Percentiles rank a stretch among this genome's conserved stretches.
Evolutionary conservation across 2,888 invertebrate species (phyloP).

Genomic region (Xestia c-nigrum): DNA sequence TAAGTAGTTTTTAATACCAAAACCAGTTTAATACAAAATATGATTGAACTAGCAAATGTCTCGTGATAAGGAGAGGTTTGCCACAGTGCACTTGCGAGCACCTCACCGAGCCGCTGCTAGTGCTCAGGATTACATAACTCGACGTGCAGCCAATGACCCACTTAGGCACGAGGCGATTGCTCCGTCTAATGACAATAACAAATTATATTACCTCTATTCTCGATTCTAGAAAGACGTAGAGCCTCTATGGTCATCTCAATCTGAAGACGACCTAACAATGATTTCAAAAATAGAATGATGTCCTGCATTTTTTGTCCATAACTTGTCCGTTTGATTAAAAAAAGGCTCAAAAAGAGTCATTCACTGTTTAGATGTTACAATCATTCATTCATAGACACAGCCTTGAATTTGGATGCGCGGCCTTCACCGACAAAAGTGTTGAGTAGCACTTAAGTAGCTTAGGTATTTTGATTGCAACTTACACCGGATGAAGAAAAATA

Average conservation of each 20-base stretch:
- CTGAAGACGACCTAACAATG: neutral
- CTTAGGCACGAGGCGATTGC: slow-evolving; percentile 78
- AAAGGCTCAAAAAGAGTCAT: slow-evolving; percentile 22
- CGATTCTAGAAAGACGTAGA: slow-evolving; percentile 40
- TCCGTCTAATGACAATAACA: slow-evolving; percentile 79
- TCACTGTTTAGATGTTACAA: slow-evolving; percentile 30
- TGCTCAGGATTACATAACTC: slow-evolving; percentile 81
- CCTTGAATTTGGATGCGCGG: slow-evolving; percentile 47
- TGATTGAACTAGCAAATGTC: slow-evolving; percentile 66
- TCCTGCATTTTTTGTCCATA: neutral
- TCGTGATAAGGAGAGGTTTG: slow-evolving; percentile 63
- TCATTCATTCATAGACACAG: slow-evolving; percentile 47
- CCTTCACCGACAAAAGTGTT: slow-evolving; percentile 51
- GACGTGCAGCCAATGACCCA: slow-evolving; percentile 89
- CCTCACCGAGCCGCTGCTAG: slow-evolving; percentile 63
- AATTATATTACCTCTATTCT: slow-evolving; percentile 66
- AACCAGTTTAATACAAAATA: slow-evolving; percentile 64
- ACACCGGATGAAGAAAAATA: slow-evolving; percentile 17
- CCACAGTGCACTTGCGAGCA: slow-evolving; percentile 65
- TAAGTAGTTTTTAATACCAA: slow-evolving; percentile 56
- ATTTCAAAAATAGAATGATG: slow-evolving; percentile 13
- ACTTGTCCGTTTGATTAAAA: neutral
- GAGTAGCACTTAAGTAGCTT: slow-evolving; percentile 8
- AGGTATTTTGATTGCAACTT: slow-evolving; percentile 29
- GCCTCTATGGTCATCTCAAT: slow-evolving; percentile 4